Evolutionary conservation across 2,113 vertebrate genomes (phyloP).

Genomic region (Nesogale talazaci): DNA sequence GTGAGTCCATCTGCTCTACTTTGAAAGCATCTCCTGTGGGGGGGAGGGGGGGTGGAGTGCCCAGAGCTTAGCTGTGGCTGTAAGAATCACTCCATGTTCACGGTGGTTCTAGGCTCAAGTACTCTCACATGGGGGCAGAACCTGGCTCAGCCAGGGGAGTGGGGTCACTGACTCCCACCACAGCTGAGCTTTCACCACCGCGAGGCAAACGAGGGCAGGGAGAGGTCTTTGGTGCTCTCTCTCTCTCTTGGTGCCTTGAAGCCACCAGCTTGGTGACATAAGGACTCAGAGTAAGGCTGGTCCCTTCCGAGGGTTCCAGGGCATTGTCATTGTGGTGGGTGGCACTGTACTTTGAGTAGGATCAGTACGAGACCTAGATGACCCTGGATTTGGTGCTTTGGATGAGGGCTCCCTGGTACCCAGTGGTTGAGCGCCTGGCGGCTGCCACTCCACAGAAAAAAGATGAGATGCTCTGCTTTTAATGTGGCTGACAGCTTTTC

Average conservation of each 20-base stretch:
- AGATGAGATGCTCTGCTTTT: neutral
- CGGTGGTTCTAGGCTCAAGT: too few species aligned
- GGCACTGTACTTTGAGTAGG: neutral
- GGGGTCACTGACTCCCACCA: too few species aligned
- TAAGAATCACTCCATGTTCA: accelerated
- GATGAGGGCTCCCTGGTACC: neutral
- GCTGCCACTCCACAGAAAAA: neutral
- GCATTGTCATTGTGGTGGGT: neutral
- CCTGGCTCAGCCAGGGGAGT: neutral
- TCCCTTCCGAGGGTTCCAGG: neutral
- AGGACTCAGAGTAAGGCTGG: neutral
- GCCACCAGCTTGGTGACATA: neutral
- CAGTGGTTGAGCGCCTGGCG: neutral
- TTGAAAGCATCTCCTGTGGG: neutral
- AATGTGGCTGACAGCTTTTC: too few species aligned
- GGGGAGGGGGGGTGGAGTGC: too few species aligned
- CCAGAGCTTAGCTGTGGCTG: neutral
- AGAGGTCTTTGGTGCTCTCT: accelerated
- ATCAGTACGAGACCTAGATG: too few species aligned
- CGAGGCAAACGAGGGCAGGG: too few species aligned
- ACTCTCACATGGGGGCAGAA: neutral
- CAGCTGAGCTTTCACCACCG: neutral
- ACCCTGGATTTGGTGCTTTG: too few species aligned
- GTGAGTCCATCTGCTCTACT: too few species aligned
- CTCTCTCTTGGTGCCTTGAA: neutral